A percentile compares a stretch with the other conserved stretches of the same genome.
These are phyloP conservation scores for Delia radicum DNA, from an alignment of 1,140 invertebrate genomes.

Conservation along the genomic window DNA sequence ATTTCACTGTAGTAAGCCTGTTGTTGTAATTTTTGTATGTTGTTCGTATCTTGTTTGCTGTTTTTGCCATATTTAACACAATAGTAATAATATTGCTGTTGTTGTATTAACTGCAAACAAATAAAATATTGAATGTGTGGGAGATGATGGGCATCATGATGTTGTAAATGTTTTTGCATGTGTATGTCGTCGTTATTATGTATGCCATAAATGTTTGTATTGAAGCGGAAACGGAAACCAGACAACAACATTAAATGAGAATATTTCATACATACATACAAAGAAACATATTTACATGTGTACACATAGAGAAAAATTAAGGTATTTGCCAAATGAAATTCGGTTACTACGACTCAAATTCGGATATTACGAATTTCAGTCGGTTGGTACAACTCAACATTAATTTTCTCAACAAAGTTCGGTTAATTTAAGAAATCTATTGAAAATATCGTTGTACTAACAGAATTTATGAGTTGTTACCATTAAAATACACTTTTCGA, in stretches of 20 bases:
- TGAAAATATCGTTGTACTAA: too few relatives aligned
- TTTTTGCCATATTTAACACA: slow-evolving; percentile 23
- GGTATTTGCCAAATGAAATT: too few relatives aligned
- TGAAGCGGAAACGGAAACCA: background rate
- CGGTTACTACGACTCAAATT: too few relatives aligned
- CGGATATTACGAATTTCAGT: too few relatives aligned
- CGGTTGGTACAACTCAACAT: too few relatives aligned
- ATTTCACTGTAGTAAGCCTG: too few relatives aligned
- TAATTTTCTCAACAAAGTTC: too few relatives aligned
- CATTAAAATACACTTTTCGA: too few relatives aligned
- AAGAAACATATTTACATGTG: background rate
- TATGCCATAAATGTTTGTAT: background rate
- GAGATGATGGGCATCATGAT: slow-evolving; percentile 2
- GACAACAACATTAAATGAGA: background rate
- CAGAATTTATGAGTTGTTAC: too few relatives aligned
- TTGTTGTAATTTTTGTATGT: too few relatives aligned
- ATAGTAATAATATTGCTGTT: slow-evolving; percentile 19
- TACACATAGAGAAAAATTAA: background rate
- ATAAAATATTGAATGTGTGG: background rate
- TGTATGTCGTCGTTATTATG: background rate
- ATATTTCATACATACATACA: background rate
- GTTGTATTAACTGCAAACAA: background rate
- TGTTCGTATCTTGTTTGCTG: slow-evolving; percentile 28
- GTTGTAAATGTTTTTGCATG: background rate
- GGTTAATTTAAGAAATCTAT: too few relatives aligned